A percentile compares a stretch with the other conserved stretches of the same genome.
These are phyloP conservation scores for Polyommatus iphigenia DNA, from an alignment of 2,888 invertebrate genomes.

Conservation along the genomic window DNA sequence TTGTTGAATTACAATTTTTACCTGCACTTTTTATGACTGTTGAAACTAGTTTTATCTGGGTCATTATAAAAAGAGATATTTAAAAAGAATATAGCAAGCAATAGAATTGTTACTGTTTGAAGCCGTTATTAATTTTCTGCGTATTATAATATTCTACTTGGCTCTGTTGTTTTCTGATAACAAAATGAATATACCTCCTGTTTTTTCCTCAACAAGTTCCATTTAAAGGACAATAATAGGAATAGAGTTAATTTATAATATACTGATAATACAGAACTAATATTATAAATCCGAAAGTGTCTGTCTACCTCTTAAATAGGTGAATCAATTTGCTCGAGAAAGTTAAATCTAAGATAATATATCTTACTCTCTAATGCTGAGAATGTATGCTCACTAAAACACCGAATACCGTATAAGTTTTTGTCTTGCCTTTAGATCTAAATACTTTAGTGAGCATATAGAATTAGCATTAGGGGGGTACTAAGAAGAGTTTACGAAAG, in stretches of 20 bases:
- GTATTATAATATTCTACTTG: not conserved
- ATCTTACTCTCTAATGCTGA: not conserved
- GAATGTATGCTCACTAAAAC: not conserved
- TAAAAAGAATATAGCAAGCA: not conserved
- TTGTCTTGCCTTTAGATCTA: slow-evolving; percentile 5
- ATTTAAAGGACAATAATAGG: slow-evolving; percentile 8
- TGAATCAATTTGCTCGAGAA: not conserved
- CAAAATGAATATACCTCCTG: not conserved
- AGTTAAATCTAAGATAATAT: no score
- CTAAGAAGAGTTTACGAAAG: not conserved
- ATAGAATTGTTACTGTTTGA: no score
- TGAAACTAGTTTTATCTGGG: not conserved
- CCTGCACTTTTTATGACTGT: not conserved
- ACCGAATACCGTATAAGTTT: not conserved
- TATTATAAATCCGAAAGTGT: not conserved
- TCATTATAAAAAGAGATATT: not conserved
- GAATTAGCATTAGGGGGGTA: not conserved
- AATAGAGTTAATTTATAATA: not conserved
- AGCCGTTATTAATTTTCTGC: not conserved
- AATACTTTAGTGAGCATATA: not conserved
- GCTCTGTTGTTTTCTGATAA: not conserved
- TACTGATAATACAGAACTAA: not conserved
- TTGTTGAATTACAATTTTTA: not conserved
- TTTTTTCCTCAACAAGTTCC: not conserved
- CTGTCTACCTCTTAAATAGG: not conserved